phyloP scores from a whole-genome alignment of 2,113 vertebrate species.

The Barbus barbus region DNA sequence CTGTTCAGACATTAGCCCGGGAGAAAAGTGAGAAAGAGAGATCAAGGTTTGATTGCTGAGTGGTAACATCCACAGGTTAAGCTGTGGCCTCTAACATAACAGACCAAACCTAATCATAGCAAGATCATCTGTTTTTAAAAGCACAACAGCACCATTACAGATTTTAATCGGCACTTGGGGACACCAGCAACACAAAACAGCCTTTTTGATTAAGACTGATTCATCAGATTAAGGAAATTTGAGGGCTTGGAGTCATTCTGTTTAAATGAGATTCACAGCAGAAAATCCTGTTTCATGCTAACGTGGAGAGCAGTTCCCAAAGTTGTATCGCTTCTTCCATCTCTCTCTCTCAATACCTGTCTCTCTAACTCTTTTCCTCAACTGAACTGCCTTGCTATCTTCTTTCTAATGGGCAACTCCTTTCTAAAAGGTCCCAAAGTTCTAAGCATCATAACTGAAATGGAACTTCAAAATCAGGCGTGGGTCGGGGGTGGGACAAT shows the following conservation, averaged over 20 bases:
- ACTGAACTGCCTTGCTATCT: background rate
- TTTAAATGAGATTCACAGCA: slow-evolving; percentile 49
- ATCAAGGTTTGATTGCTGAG: slow-evolving; percentile 19
- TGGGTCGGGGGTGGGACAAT: no score
- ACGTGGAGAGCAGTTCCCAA: slow-evolving; percentile 4
- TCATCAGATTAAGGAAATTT: slow-evolving; percentile 47
- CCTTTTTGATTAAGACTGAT: slow-evolving; percentile 42
- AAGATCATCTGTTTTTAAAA: slow-evolving; percentile 41
- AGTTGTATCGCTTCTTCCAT: background rate
- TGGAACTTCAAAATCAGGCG: no score
- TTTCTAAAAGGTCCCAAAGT: background rate
- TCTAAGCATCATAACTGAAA: background rate
- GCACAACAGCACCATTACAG: slow-evolving; percentile 29
- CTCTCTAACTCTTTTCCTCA: background rate
- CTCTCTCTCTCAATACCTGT: background rate
- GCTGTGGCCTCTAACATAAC: slow-evolving; percentile 28
- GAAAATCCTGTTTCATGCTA: slow-evolving; percentile 56
- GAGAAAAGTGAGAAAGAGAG: background rate
- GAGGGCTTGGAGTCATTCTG: slow-evolving; percentile 33
- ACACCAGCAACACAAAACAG: slow-evolving; percentile 34
- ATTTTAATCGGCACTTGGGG: slow-evolving; percentile 43
- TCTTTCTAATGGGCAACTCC: background rate
- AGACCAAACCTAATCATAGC: slow-evolving; percentile 6
- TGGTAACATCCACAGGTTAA: slow-evolving; percentile 46
- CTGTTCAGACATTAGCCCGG: background rate